These are phyloP conservation scores for Zaprionus kolodkinae DNA, from an alignment of 1,140 invertebrate genomes.

Conservation along the genomic window DNA sequence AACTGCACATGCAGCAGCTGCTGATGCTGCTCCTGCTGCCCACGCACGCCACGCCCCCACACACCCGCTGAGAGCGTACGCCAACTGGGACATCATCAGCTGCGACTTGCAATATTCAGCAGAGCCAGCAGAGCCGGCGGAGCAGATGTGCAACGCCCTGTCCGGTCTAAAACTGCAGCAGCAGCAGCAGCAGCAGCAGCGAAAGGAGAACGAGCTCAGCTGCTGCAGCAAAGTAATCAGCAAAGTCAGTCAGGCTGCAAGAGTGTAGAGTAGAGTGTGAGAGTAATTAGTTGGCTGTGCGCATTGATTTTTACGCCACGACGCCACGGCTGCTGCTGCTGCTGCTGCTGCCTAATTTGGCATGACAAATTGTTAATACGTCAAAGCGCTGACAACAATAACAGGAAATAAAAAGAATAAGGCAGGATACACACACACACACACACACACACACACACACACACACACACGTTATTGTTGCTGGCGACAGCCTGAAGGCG, in stretches of 20 bases:
- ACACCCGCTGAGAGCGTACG: neutral
- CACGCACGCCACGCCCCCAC: constrained; percentile 5
- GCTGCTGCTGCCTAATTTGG: constrained; percentile 63
- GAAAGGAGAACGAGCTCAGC: constrained; percentile 36
- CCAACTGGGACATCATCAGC: constrained; percentile 73
- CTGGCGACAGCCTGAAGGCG: constrained; percentile 35
- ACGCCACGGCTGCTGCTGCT: neutral
- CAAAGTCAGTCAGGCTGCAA: constrained; percentile 42
- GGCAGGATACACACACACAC: too few relatives aligned
- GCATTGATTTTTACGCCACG: constrained; percentile 74
- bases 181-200: constrained; percentile 51
- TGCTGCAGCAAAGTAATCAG: constrained; percentile 67
- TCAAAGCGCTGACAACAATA: constrained; percentile 55
- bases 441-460: neutral
- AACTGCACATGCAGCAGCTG: constrained; percentile 62
- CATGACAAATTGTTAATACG: constrained; percentile 80
- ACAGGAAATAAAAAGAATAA: neutral
- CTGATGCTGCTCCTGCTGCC: neutral
- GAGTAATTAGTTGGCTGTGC: constrained; percentile 69
- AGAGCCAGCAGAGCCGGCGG: constrained; percentile 10
- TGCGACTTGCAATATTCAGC: constrained; percentile 67
- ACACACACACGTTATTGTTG: constrained; percentile 30
- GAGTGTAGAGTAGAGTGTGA: neutral
- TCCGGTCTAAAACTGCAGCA: constrained; percentile 71
- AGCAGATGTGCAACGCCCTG: constrained; percentile 42